A percentile compares a stretch with the other conserved stretches of the same genome.
Conservation (phyloP, 2,797 vertebrate species). For the Avahi laniger region DNA sequence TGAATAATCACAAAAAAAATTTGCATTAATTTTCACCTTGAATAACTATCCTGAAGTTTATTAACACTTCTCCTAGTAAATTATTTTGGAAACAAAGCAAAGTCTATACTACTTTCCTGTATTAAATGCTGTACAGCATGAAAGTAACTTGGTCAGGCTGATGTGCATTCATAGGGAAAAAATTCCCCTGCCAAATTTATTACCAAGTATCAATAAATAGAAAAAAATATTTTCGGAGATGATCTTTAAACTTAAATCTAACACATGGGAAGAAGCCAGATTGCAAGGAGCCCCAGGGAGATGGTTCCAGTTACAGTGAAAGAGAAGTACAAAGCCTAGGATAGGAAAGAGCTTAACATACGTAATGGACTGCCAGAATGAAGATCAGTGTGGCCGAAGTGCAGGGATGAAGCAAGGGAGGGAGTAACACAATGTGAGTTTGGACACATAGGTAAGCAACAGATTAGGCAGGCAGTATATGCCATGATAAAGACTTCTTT, state of each 20-base stretch:
- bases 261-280: neutral
- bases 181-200: neutral
- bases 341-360: neutral
- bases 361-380: neutral
- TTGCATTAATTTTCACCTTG: constrained; percentile 66
- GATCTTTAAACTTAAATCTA: neutral
- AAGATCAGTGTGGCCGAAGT: neutral
- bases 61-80: neutral
- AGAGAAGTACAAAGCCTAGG: neutral
- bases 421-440: neutral
- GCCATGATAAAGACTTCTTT: neutral
- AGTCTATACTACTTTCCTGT: neutral
- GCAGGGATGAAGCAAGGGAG: neutral
- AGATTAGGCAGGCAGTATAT: neutral
- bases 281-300: neutral
- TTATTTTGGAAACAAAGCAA: constrained; percentile 38
- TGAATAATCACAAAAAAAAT: constrained; percentile 31
- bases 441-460: neutral
- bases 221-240: neutral
- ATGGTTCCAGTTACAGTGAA: neutral
- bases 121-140: neutral
- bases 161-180: neutral
- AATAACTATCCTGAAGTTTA: constrained; percentile 29
- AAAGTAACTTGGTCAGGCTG: neutral
- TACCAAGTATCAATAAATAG: neutral